Percentiles rank a stretch among this genome's conserved stretches.
Evolutionary conservation across 1,140 invertebrate species (phyloP).

Genomic region (Heliconius congener): DNA sequence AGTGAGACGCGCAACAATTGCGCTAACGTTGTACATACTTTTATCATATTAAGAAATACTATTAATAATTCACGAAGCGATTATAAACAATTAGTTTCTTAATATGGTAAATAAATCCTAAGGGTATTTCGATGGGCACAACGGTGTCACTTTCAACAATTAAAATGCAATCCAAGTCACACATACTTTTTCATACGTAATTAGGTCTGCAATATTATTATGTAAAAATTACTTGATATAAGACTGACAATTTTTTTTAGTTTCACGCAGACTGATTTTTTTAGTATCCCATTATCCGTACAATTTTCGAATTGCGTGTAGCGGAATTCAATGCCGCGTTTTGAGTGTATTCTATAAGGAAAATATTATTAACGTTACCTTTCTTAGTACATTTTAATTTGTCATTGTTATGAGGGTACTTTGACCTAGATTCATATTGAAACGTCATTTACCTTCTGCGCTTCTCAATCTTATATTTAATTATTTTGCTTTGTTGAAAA

Average conservation of each 20-base stretch:
- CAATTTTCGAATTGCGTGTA: too few relatives aligned
- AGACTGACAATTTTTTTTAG: background rate
- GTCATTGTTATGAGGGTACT: slow-evolving; percentile 11
- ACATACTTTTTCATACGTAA: background rate
- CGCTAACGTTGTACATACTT: background rate
- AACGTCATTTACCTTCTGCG: background rate
- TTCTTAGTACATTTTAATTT: background rate
- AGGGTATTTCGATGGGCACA: background rate
- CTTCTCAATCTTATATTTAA: background rate
- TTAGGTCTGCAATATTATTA: background rate
- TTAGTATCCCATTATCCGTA: too few relatives aligned
- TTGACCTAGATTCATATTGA: background rate
- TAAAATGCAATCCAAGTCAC: background rate
- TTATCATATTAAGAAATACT: background rate
- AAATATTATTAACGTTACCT: too few relatives aligned
- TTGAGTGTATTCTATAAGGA: too few relatives aligned
- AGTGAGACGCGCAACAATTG: background rate
- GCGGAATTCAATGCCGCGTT: too few relatives aligned
- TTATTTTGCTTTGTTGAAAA: background rate
- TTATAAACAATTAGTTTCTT: background rate
- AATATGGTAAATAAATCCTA: background rate
- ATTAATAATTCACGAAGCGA: background rate
- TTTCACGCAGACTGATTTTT: too few relatives aligned
- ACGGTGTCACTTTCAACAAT: background rate
- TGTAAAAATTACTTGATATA: background rate